These are phyloP conservation scores for Hesperia comma DNA, from an alignment of 2,888 invertebrate species.

Conservation along the genomic window DNA sequence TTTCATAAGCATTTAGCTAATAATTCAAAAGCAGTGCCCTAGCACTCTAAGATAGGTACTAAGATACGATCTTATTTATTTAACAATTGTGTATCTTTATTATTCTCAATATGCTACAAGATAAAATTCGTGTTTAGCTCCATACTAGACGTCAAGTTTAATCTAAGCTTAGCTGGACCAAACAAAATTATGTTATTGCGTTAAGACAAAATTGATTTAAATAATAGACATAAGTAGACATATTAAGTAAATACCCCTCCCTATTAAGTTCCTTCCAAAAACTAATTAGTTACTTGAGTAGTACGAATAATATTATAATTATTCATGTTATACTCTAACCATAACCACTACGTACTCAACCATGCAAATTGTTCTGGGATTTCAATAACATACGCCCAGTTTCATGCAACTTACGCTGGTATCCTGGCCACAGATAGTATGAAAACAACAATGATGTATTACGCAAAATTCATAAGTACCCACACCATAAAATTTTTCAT, in stretches of 20 bases:
- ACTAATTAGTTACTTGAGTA: neutral
- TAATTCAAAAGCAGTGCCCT: no score
- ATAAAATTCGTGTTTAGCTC: neutral
- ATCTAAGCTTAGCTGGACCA: no score
- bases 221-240: neutral
- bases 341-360: conserved; percentile 14
- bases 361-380: conserved; percentile 27
- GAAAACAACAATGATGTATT: conserved; percentile 21
- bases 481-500: no score
- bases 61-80: no score
- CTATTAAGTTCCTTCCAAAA: neutral
- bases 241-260: neutral
- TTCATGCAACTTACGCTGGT: conserved; percentile 33
- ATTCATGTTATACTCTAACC: neutral
- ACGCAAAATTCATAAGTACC: neutral
- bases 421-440: conserved; percentile 20
- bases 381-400: neutral
- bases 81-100: neutral
- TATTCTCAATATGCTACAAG: conserved; percentile 1
- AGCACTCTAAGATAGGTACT: no score
- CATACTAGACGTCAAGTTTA: no score
- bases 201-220: neutral
- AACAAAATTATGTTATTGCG: no score
- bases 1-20: no score
- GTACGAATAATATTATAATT: no score